phyloP scores from a whole-genome alignment of 1,140 invertebrate genomes.

The Drosophila nigromelanica region DNA sequence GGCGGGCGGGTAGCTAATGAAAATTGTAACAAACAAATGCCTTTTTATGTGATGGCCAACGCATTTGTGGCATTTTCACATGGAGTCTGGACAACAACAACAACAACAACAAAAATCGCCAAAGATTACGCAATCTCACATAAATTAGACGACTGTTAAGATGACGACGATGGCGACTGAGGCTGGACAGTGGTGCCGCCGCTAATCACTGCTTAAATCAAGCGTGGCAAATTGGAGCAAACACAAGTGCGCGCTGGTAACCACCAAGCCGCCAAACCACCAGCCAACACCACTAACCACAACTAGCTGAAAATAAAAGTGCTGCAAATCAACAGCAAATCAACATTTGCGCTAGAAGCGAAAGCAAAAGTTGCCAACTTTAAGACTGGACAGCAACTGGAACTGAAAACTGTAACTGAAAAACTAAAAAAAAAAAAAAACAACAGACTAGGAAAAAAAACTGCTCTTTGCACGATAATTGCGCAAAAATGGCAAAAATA shows the following conservation, averaged over 20 bases:
- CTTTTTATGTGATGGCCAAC: slow-evolving; percentile 40
- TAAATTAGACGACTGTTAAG: slow-evolving; percentile 76
- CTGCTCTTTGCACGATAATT: slow-evolving; percentile 60
- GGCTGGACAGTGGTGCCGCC: slow-evolving; percentile 37
- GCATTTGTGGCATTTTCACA: slow-evolving; percentile 71
- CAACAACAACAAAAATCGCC: slow-evolving; percentile 32
- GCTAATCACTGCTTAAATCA: slow-evolving; percentile 77
- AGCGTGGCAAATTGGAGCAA: slow-evolving; percentile 81
- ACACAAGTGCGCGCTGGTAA: slow-evolving; percentile 67
- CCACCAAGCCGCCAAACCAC: slow-evolving; percentile 35
- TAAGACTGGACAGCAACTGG: slow-evolving; percentile 32
- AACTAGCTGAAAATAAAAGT: slow-evolving; percentile 39
- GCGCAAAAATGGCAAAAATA: slow-evolving; percentile 48
- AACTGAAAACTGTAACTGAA: slow-evolving; percentile 30
- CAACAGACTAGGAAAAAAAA: slow-evolving; percentile 21
- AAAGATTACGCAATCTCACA: slow-evolving; percentile 70
- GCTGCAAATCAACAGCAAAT: slow-evolving; percentile 41
- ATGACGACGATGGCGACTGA: slow-evolving; percentile 46
- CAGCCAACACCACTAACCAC: slow-evolving; percentile 9
- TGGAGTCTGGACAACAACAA: slow-evolving; percentile 27
- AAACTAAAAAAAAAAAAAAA: slow-evolving; percentile 6
- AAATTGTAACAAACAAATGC: slow-evolving; percentile 8
- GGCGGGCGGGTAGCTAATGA: background rate
- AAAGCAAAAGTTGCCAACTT: slow-evolving; percentile 68
- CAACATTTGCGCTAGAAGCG: slow-evolving; percentile 58